phyloP scores from a whole-genome alignment of 2,797 vertebrate species.

The Diceros bicornis region DNA sequence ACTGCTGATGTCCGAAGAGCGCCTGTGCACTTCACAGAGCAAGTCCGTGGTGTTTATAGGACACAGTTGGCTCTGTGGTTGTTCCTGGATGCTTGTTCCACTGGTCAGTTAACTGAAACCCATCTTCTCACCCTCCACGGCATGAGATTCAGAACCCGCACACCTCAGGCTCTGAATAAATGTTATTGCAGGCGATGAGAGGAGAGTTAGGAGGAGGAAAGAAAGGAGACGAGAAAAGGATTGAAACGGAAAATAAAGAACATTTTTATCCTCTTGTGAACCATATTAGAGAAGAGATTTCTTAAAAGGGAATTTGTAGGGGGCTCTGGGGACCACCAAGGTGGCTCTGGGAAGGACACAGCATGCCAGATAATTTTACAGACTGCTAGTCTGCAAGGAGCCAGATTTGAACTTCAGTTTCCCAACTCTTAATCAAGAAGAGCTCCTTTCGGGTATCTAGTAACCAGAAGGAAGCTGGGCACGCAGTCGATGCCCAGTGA shows the following conservation, averaged over 20 bases:
- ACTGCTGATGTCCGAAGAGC: background rate
- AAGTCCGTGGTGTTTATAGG: fast-evolving
- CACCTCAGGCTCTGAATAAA: fast-evolving
- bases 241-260: background rate
- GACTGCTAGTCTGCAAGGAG: background rate
- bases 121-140: fast-evolving
- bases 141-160: fast-evolving
- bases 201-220: no score
- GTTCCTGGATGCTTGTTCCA: fast-evolving
- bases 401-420: background rate
- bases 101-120: background rate
- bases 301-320: background rate
- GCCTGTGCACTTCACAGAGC: fast-evolving
- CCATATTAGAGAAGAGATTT: background rate
- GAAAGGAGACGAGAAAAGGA: background rate
- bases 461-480: background rate
- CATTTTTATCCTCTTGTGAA: fast-evolving
- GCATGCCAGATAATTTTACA: background rate
- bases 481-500: background rate
- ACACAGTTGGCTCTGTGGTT: fast-evolving
- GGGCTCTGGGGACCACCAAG: background rate
- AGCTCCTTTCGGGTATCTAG: background rate
- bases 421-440: background rate
- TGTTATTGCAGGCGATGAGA: background rate
- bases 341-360: no score